Evolutionary conservation across 2,797 vertebrate species (phyloP), one percentile per base, ranked within the genome.

Genomic region (Thaleichthys pacificus): DNA sequence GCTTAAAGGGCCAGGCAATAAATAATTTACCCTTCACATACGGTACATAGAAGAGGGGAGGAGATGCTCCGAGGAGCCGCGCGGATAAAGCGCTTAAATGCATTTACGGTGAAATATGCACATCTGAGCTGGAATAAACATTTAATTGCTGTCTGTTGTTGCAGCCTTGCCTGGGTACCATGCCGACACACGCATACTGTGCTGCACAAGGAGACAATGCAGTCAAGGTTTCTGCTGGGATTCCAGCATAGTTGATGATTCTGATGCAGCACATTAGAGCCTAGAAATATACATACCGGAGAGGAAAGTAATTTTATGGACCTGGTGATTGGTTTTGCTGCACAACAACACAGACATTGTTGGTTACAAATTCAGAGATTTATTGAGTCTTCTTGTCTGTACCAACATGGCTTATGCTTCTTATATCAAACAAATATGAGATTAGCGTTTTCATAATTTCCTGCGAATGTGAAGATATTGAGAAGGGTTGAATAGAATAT

Each of bases 11-110:
- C 58, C 66, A 61, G 15, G 0, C 8, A 32, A 82, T 87, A 63
- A 80, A 89, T 89, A 82, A 89, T 86, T 88, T 61, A 82, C 62
- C 58, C 79, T 70, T 58, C 74, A 73, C 76, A 81, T 74, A 9
- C 38, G 8, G 9, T 54, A 69, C 66, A 74, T 75, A 30, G 49
- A 47, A 69, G 35, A 2, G 22, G 17, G 26, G 42, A 67, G 64
- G 19, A 63, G 61, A 70, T 57, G 22, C 32, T 42, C n/a, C 12
- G 56, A 61, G 57, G 30, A 60, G 35, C 15, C 22, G 26, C 9
- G 19, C 35, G 15, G 22, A 15, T 42, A 70, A 42, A 30, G 14
- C n/a, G 14, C 62, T 76, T 62, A 72, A 81, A 82, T 61, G 11
- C 1, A 19, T 14, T 32, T 12, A 58, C 77, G 57, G 22, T 30